phyloP scores from a whole-genome alignment of 2,888 invertebrate genomes.

The Lapara coniferarum region DNA sequence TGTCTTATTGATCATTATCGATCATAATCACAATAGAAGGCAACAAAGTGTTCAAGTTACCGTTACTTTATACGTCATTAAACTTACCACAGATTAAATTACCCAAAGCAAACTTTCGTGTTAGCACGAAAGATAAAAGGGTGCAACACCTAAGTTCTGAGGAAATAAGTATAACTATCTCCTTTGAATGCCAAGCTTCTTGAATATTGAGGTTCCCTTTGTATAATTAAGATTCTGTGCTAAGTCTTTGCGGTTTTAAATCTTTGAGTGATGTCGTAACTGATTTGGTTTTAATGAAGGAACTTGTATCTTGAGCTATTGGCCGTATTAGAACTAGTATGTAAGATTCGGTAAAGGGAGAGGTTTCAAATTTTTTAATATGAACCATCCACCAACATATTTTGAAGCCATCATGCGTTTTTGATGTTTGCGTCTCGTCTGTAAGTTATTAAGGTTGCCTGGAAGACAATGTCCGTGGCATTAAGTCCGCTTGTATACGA shows the following conservation, averaged over 20 bases:
- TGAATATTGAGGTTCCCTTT: conserved; percentile 49
- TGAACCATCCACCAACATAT: no score
- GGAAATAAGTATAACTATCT: conserved; percentile 32
- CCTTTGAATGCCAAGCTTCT: conserved; percentile 40
- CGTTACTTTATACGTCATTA: conserved; percentile 12
- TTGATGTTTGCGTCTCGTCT: no score
- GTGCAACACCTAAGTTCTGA: conserved; percentile 24
- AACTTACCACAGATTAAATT: conserved; percentile 1
- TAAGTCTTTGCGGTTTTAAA: conserved; percentile 41
- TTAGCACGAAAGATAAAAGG: conserved; percentile 24
- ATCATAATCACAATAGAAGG: not conserved
- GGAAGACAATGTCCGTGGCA: no score
- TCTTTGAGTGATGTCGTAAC: conserved; percentile 41
- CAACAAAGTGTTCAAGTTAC: not conserved
- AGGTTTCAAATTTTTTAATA: no score
- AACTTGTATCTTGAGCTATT: not conserved
- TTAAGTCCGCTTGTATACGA: no score
- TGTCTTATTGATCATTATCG: no score
- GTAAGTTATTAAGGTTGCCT: no score
- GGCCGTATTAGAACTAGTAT: not conserved
- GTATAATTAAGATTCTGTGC: conserved; percentile 53
- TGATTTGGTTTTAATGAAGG: conserved; percentile 36
- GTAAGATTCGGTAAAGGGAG: not conserved
- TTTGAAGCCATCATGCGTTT: no score
- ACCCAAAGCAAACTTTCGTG: conserved; percentile 15